Evolutionary conservation across 2,113 vertebrate genomes (phyloP).

Genomic region (Gallinago undulata): DNA sequence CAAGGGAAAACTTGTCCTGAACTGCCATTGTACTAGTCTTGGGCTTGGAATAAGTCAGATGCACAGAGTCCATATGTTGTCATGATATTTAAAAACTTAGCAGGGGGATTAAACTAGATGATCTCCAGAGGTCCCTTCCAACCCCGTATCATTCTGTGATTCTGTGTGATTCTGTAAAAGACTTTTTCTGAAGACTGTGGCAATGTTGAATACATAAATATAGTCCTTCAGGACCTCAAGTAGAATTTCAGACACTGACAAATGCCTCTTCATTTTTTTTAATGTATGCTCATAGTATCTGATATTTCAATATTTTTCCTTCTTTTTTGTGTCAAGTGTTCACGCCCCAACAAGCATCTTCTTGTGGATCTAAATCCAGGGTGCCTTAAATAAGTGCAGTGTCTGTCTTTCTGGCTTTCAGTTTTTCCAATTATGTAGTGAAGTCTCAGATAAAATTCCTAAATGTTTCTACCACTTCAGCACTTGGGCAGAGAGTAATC

Average conservation of each 20-base stretch:
- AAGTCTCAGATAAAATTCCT: not conserved
- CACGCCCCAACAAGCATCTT: not conserved
- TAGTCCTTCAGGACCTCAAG: not conserved
- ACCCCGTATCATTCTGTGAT: too few species aligned
- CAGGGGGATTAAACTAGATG: too few species aligned
- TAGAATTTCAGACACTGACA: not conserved
- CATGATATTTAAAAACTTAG: not conserved
- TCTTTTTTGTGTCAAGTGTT: not conserved
- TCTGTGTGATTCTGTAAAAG: not conserved
- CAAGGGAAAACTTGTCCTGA: not conserved
- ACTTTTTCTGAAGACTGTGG: not conserved
- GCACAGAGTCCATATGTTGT: not conserved
- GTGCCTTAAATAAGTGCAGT: not conserved
- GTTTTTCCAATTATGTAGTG: not conserved
- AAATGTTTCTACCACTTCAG: not conserved
- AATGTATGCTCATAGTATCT: not conserved
- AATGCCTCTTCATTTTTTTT: not conserved
- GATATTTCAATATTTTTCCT: not conserved
- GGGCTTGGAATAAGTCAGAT: not conserved
- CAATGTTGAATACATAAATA: not conserved
- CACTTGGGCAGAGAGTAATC: not conserved
- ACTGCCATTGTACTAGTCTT: not conserved
- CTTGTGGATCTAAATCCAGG: not conserved
- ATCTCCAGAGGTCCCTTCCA: too few species aligned
- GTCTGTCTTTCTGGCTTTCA: not conserved